Evolutionary conservation across 2,888 invertebrate species (phyloP), one percentile per base, ranked within the genome.

Genomic region (Lomographa bimaculata): DNA sequence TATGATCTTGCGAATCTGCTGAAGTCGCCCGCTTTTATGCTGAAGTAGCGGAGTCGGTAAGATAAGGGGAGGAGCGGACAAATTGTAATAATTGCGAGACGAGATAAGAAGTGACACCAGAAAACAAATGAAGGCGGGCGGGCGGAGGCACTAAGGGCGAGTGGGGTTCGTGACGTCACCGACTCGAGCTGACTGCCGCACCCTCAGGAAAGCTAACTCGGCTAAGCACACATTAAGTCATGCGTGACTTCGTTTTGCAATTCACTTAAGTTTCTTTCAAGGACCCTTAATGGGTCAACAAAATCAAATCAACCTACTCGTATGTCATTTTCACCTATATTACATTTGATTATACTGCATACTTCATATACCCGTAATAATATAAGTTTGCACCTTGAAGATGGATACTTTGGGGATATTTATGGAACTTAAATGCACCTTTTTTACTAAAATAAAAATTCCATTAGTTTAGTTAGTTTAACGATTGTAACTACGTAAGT

Each of bases 41-140:
- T 81, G 82, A 83, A 82, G 80, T 73, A 74, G 84, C 83, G 70
- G 81, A 81, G 71, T 81, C 72, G 65, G 75, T 76, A 72, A 86
- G 87, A 89, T 89, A 87, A 89, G 83, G 84, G 84, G 82, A 82
- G 82, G 85, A 80, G 81, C 85, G 79, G 86, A 86, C 87, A 89
- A 87, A 89, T 87, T 86, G 86, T 89, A 85, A 89, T 89, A 86
- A 87, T 89, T 89, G 87, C 80, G 80, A 76, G 79, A 81, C 80
- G 84, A 85, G 89, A 89, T 87, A 89, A 89, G 86, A 78, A 86
- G 72, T 87, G 87, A 86, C 86, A 84, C 82, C 83, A 87, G 84
- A 87, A 89, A 89, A 87, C 87, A 89, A 87, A 87, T 87, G 87
- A 86, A 84, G 75, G 80, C 76, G 74, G 80, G 78, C 61, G 78